Percentiles rank a stretch among this genome's conserved stretches.
Conservation (phyloP, 2,888 invertebrate genomes). For the Elmis aenea region DNA sequence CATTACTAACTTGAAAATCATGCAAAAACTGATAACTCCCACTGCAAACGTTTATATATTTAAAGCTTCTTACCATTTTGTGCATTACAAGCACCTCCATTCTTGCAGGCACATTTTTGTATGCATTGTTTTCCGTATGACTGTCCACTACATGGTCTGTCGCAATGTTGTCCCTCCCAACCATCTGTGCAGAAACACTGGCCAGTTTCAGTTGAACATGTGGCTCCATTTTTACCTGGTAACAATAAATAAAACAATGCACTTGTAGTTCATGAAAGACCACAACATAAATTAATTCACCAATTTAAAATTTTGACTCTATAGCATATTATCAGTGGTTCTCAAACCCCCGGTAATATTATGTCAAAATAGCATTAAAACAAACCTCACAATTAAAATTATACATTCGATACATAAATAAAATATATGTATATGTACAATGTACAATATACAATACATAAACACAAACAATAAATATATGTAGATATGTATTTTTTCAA, state of each 20-base stretch:
- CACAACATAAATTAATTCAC: conserved; percentile 5
- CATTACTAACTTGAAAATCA: conserved; percentile 4
- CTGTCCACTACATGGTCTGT: conserved; percentile 79
- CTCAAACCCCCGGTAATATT: no score
- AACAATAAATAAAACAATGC: conserved; percentile 15
- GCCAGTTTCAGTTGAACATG: conserved; percentile 75
- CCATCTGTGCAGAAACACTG: conserved; percentile 74
- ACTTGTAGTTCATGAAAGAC: background rate
- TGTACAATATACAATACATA: no score
- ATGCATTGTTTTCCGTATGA: conserved; percentile 77
- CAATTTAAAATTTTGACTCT: no score
- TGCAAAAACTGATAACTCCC: background rate
- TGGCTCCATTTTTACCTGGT: conserved; percentile 65
- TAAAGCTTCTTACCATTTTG: conserved; percentile 60
- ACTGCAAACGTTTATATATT: no score
- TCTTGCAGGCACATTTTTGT: conserved; percentile 68
- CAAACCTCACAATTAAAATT: no score
- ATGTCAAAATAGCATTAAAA: no score
- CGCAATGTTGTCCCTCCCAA: conserved; percentile 80
- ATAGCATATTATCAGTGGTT: no score
- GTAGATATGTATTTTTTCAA: no score
- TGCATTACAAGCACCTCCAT: conserved; percentile 79
- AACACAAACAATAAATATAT: no score
- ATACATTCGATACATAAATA: no score
- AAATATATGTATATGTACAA: no score